Percentiles rank a stretch among this genome's conserved stretches.
Conservation (phyloP, 2,797 vertebrate genomes). For the Sebastes alutus region DNA sequence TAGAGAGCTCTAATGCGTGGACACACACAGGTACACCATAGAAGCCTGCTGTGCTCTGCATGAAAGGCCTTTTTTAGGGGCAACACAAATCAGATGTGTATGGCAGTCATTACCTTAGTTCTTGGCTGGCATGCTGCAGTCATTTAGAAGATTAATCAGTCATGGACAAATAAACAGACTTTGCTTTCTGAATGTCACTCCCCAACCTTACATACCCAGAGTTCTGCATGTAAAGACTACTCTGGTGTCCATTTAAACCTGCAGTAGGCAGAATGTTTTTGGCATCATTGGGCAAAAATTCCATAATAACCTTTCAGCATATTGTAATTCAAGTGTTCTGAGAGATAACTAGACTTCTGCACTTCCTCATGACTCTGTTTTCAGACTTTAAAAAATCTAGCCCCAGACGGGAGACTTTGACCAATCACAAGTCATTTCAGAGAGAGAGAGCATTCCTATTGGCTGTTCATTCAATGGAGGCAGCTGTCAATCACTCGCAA, state of each 20-base stretch:
- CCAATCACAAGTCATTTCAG: too few relatives aligned
- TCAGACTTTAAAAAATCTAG: too few relatives aligned
- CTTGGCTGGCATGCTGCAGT: slow-evolving; percentile 51
- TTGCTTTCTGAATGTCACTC: slow-evolving; percentile 37
- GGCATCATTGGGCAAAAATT: too few relatives aligned
- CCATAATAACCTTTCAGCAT: too few relatives aligned
- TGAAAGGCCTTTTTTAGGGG: slow-evolving; percentile 45
- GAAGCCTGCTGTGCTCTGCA: slow-evolving; percentile 44
- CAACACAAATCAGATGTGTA: slow-evolving; percentile 63
- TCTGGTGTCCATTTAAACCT: neutral
- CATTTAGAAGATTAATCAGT: slow-evolving; percentile 72
- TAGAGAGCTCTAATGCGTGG: neutral
- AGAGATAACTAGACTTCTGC: too few relatives aligned
- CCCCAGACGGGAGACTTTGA: too few relatives aligned
- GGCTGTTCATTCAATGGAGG: too few relatives aligned
- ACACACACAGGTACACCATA: slow-evolving; percentile 55
- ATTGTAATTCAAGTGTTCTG: too few relatives aligned
- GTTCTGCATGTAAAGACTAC: slow-evolving; percentile 10
- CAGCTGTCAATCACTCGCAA: too few relatives aligned
- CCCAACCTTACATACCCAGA: neutral
- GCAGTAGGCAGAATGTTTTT: too few relatives aligned
- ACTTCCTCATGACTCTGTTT: too few relatives aligned
- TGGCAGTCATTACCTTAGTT: slow-evolving; percentile 63
- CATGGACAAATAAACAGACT: slow-evolving; percentile 66
- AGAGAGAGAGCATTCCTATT: too few relatives aligned